Base-by-base conservation (phyloP, 2,888 invertebrate genomes). In the Xiphydria camelus region DNA sequence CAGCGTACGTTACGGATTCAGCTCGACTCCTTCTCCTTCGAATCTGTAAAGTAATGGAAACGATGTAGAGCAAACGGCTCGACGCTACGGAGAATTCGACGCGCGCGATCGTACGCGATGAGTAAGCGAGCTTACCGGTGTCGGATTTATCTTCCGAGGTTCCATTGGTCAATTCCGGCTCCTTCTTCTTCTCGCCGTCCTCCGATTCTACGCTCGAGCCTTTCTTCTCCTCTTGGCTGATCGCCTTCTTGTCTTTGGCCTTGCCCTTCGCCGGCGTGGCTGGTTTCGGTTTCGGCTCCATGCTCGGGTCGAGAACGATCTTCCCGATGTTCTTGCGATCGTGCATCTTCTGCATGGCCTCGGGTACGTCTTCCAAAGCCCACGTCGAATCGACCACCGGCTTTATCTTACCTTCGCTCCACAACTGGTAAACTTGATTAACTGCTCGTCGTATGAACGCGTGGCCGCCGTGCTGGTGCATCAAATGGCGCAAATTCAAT, bases 261-360 rank as follows among this genome's bases (percentile, higher is more conserved):
- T 88, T 88, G 55, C 84, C 84, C 74, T 88, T 88, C 45, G 87
- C 87, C 1, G 88, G 88, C 5, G 88, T 88, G 15, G 87, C 87
- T 23, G 88, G 88, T 72, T 88, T 88, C 19, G 88, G 88, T 65
- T 88, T 88, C 2, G 89, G 88, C 72, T 88, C 88, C 72, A 88
- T 73, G 29, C 85, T 84, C 17, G 91, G 91, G 70, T 92, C 91
- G 53, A 94, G 78, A 32, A 93, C 83, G 33, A 94, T 83, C 76
- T 93, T 93, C 43, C 94, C 94, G 64, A 93, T 84, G 77, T 94
- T 93, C 78, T 91, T 91, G 66, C 91, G 86, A 68, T 92, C 92
- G 77, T 92, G 92, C 86, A 94, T 88, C 77, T 90, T 91, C 76
- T 91, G 91, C 92, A 94, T 92, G 4, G 91, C 93, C 66, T 93